A percentile compares a stretch with the other conserved stretches of the same genome.
Evolutionary conservation across 2,888 invertebrate species (phyloP).

Genomic region (Pegoplata infirma): DNA sequence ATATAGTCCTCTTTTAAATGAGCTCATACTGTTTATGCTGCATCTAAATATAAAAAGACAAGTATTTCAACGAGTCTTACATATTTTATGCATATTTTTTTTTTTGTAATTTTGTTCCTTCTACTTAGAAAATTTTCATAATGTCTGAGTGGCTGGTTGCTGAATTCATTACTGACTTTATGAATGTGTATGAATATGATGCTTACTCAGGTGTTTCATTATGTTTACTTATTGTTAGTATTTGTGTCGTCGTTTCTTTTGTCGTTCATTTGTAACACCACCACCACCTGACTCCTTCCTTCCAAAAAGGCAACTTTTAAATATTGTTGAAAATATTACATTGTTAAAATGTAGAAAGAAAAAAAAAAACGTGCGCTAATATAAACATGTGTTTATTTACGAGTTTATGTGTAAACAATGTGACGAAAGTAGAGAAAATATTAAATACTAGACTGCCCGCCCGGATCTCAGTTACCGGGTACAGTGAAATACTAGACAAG

Average conservation of each 20-base stretch:
- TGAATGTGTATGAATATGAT: background rate
- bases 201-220: slow-evolving; percentile 26
- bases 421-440: background rate
- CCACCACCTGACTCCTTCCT: background rate
- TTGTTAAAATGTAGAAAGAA: slow-evolving; percentile 1
- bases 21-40: too few species aligned
- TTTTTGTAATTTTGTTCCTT: background rate
- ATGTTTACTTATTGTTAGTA: slow-evolving; percentile 5
- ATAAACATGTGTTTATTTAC: background rate
- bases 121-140: slow-evolving; percentile 17
- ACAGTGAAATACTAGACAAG: too few species aligned
- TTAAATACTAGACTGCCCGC: too few species aligned
- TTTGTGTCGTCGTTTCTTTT: background rate
- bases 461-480: too few species aligned
- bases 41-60: background rate
- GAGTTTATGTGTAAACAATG: background rate
- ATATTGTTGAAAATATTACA: background rate
- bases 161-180: slow-evolving; percentile 15
- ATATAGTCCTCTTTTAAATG: too few species aligned
- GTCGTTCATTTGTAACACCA: background rate
- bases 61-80: background rate
- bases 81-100: too few species aligned
- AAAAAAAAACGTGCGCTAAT: background rate
- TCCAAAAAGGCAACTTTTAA: background rate
- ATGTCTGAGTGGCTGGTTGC: slow-evolving; percentile 27